Percentiles rank a stretch among this genome's conserved stretches.
phyloP scores from a whole-genome alignment of 2,888 invertebrate genomes.

The Brachynemurus nebulosus region DNA sequence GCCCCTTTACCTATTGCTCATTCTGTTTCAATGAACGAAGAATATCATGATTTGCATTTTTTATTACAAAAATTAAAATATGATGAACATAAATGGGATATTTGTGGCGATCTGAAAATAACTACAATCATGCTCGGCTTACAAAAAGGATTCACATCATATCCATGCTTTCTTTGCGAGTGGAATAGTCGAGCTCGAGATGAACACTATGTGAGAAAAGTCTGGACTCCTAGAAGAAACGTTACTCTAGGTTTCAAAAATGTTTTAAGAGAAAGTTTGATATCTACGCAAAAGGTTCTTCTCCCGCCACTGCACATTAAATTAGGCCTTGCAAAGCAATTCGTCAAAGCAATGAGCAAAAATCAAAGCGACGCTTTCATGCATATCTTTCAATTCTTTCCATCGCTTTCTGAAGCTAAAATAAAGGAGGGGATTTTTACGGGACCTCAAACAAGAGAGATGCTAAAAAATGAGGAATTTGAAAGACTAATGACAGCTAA shows the following conservation, averaged over 20 bases:
- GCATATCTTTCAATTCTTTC: not conserved
- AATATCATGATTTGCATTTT: too few species aligned
- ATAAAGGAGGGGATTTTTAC: constrained; percentile 18
- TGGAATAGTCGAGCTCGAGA: too few species aligned
- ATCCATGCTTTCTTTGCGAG: too few species aligned
- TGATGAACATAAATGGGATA: not conserved
- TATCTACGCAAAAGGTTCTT: not conserved
- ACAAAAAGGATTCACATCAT: too few species aligned
- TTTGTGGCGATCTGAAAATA: not conserved
- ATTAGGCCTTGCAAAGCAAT: not conserved
- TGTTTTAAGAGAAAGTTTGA: not conserved
- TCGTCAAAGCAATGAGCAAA: not conserved
- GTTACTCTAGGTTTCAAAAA: too few species aligned
- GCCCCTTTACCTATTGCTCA: too few species aligned
- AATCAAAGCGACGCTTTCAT: not conserved
- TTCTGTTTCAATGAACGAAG: too few species aligned
- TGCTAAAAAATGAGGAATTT: too few species aligned
- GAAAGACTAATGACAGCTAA: constrained; percentile 13
- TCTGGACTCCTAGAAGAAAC: too few species aligned
- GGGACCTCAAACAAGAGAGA: constrained; percentile 18
- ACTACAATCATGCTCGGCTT: not conserved
- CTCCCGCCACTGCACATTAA: too few species aligned
- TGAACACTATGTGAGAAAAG: too few species aligned
- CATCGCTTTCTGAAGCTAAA: constrained; percentile 16
- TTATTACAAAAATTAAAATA: not conserved